Base-by-base conservation (phyloP, 2,797 vertebrate species). In the Ceryle rudis region DNA sequence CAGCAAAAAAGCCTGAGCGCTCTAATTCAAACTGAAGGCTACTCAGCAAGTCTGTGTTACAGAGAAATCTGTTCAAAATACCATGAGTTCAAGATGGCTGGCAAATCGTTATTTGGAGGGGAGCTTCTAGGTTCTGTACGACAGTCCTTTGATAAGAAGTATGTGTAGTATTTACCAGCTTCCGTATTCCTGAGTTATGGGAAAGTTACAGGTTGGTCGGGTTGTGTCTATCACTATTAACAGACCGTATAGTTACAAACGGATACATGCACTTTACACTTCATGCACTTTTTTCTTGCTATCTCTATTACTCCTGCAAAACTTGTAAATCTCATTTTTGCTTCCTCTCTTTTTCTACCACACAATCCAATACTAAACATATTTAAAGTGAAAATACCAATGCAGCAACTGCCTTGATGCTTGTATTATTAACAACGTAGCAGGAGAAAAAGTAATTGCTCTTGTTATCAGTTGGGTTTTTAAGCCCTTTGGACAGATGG, bases 391-490 rank as follows among this genome's bases (percentile, higher is more conserved):
- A 93, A 95, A 95, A 88, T 55, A 92, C 37, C 79, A 91, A 55
- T 46, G 28, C 61, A 92, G 69, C 62, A 82, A 69, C 23, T 55
- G 19, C 44, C 57, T 61, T 42, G 22, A 77, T 11, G 4, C 33
- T 89, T 54, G 5, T 37, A 54, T 37, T 22, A 42, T 86, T 80
- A 92, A 92, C 11, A 90, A 58, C 39, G 46, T 4, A 46, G 60
- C 47, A 95, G 69, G 41, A 93, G 42, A 64, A 89, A 93, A 67
- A 19, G 37, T 70, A 81, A 84, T 41, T 86, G 85, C 47, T 92
- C 69, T 31, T 26, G 6, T 37, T 69, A 86, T 88, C 73, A 79
- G 66, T 14, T 51, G 66, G 28, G 42, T 20, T 86, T 92, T 91
- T 66, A 81, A 90, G 85, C 70, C 90, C 52, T 71, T 80, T 79